These are phyloP conservation scores for Butorides virescens DNA, from an alignment of 2,113 vertebrate species.

Conservation along the genomic window DNA sequence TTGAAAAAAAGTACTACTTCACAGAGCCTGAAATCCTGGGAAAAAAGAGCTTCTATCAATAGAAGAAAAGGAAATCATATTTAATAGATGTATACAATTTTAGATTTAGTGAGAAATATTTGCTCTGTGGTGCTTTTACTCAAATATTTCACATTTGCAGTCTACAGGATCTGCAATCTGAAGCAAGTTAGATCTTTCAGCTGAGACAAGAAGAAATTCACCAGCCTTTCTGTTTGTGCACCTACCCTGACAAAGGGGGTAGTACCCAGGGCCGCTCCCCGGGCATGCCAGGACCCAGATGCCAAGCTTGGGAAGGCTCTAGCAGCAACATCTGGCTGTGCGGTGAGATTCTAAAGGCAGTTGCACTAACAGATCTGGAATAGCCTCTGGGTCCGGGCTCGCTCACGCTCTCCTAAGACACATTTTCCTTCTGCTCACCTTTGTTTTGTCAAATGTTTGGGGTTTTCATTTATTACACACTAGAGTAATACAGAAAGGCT, in stretches of 20 bases:
- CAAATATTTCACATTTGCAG: not conserved
- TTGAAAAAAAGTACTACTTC: not conserved
- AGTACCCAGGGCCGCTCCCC: constrained; percentile 9
- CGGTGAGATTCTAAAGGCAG: constrained; percentile 49
- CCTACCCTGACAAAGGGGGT: not conserved
- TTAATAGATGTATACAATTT: not conserved
- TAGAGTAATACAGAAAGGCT: not conserved
- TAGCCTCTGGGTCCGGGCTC: constrained; percentile 57
- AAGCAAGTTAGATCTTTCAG: not conserved
- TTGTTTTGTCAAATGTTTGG: constrained; percentile 6
- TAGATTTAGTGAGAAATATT: not conserved
- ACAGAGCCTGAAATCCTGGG: not conserved
- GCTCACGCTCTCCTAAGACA: not conserved
- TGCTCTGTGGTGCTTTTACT: not conserved
- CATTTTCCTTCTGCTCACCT: constrained; percentile 63
- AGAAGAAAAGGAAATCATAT: not conserved
- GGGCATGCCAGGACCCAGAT: constrained; percentile 69
- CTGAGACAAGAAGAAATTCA: not conserved
- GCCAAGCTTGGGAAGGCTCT: constrained; percentile 68
- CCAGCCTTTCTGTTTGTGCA: not conserved
- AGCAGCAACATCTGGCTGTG: constrained; percentile 75
- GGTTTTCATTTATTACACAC: not conserved
- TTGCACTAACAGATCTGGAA: constrained; percentile 53
- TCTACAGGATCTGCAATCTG: not conserved
- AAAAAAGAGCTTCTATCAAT: not conserved